Conservation (phyloP, 2,888 invertebrate genomes). For the Polietes domitor region DNA sequence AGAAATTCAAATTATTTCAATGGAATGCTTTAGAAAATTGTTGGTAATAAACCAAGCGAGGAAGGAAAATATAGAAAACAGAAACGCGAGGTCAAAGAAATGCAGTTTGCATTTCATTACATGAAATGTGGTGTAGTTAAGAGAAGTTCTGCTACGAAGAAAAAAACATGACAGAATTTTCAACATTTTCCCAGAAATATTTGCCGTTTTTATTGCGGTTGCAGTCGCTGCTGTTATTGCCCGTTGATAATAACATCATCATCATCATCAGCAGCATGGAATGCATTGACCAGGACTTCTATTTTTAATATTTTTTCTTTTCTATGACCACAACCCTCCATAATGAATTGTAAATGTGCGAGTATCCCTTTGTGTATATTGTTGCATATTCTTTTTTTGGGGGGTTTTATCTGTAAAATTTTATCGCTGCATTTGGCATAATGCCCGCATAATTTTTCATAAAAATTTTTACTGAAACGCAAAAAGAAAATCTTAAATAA, state of each 20-base stretch:
- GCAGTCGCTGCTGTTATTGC: not conserved
- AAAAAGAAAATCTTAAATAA: conserved; percentile 7
- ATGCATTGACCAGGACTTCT: not conserved
- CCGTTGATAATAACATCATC: conserved; percentile 15
- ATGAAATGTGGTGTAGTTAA: conserved; percentile 25
- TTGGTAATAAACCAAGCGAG: conserved; percentile 9
- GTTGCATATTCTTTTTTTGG: not conserved
- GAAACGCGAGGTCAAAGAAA: conserved; percentile 50
- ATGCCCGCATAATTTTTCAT: conserved; percentile 41
- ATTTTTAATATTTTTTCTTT: not conserved
- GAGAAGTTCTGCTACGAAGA: not conserved
- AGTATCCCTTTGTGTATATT: conserved; percentile 24
- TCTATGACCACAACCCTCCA: not conserved
- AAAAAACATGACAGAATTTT: not conserved
- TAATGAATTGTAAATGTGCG: conserved; percentile 20
- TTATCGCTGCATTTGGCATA: conserved; percentile 61
- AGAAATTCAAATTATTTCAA: conserved; percentile 57
- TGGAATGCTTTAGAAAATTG: conserved; percentile 50
- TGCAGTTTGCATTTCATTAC: conserved; percentile 62
- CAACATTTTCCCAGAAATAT: conserved; percentile 25
- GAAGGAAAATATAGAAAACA: not conserved
- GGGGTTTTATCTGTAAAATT: conserved; percentile 50
- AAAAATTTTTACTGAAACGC: not conserved
- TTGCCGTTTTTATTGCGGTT: not conserved
- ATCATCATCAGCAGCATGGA: not conserved